Conservation (phyloP, 2,888 invertebrate genomes). For the Acanthopleura granulata region DNA sequence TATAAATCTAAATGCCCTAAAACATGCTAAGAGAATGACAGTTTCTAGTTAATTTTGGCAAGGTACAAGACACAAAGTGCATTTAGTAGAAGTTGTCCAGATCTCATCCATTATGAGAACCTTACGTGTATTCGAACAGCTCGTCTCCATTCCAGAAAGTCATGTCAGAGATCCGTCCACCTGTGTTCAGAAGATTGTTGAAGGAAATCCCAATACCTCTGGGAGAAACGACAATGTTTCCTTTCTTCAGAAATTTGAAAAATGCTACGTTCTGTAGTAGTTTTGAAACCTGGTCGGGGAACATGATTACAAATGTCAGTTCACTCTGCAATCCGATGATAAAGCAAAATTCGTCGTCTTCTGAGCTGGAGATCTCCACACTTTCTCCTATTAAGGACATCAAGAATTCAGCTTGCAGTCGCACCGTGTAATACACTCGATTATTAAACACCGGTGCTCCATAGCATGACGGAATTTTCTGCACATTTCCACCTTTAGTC, state of each 20-base stretch:
- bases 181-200: background rate
- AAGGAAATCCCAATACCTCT: background rate
- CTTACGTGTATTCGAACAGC: conserved; percentile 14
- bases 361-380: background rate
- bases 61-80: too few relatives aligned
- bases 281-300: background rate
- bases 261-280: background rate
- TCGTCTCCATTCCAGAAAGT: conserved; percentile 15
- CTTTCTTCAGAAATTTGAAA: background rate
- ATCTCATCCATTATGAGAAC: too few relatives aligned
- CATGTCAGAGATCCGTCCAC: background rate
- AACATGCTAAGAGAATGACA: too few relatives aligned
- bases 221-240: background rate
- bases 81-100: too few relatives aligned
- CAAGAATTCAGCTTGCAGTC: background rate
- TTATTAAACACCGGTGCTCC: conserved; percentile 3
- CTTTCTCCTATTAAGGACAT: background rate
- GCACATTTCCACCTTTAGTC: background rate
- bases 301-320: background rate
- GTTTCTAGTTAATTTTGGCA: too few relatives aligned
- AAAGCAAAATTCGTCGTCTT: background rate
- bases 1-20: too few relatives aligned
- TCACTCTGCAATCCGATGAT: background rate
- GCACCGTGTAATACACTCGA: background rate
- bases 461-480: background rate